Evolutionary conservation across 2,113 vertebrate genomes (phyloP).

Genomic region (Neolamprologus longior): DNA sequence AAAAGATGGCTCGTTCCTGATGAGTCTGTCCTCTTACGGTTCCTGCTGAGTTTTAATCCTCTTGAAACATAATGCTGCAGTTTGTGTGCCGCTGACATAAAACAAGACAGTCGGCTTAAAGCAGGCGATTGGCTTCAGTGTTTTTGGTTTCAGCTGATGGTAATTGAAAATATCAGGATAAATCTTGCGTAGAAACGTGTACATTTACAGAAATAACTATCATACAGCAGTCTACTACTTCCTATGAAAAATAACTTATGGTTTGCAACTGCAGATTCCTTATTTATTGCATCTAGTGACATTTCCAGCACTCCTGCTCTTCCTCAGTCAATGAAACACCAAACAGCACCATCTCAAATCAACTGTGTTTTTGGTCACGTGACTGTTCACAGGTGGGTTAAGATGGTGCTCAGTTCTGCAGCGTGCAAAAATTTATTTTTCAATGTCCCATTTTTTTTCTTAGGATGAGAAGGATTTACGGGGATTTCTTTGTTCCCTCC

Average conservation of each 20-base stretch:
- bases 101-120: neutral
- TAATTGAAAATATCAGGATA: neutral
- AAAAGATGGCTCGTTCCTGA: neutral
- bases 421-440: rapidly evolving
- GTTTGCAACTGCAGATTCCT: neutral
- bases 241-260: rapidly evolving
- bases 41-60: constrained; percentile 1
- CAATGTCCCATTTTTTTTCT: rapidly evolving
- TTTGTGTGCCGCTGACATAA: neutral
- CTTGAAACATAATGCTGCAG: neutral
- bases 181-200: rapidly evolving
- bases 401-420: neutral
- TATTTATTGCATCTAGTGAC: neutral
- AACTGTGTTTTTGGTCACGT: rapidly evolving
- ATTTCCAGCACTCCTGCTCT: neutral
- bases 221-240: rapidly evolving
- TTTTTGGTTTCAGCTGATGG: neutral
- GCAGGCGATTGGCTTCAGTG: neutral
- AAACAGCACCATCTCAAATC: neutral
- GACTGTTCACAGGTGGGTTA: neutral
- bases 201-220: neutral
- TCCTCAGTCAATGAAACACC: neutral
- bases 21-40: neutral
- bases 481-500: neutral
- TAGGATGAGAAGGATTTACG: neutral